Percentiles rank a stretch among this genome's conserved stretches.
Conservation (phyloP, 2,888 invertebrate species). For the Prosapia bicincta region DNA sequence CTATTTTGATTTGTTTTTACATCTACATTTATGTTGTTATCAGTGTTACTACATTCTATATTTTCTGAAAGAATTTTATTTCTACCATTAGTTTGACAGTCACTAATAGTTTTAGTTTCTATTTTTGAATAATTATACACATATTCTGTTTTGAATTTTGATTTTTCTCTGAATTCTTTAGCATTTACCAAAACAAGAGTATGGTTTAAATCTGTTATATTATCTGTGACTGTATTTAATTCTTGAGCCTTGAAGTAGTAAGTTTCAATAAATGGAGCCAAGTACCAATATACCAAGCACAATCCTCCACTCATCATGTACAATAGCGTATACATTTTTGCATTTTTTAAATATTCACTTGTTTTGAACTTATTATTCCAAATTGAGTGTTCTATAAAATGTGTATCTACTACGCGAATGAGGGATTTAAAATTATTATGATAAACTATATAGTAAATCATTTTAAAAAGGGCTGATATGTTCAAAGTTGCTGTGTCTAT, state of each 20-base stretch:
- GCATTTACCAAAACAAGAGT: too few relatives aligned
- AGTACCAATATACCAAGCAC: neutral
- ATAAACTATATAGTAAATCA: constrained; percentile 8
- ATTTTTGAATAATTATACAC: too few relatives aligned
- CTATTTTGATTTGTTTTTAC: too few relatives aligned
- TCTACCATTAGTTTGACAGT: too few relatives aligned
- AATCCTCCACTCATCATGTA: neutral
- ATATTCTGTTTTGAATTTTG: too few relatives aligned
- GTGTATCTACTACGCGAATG: neutral
- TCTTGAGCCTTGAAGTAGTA: too few relatives aligned
- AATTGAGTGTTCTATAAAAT: neutral
- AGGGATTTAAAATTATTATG: neutral
- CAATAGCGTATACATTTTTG: neutral
- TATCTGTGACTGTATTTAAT: too few relatives aligned
- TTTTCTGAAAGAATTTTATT: too few relatives aligned
- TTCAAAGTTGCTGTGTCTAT: constrained; percentile 9
- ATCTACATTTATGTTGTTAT: neutral
- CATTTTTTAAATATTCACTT: constrained; percentile 1
- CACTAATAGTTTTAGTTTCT: too few relatives aligned
- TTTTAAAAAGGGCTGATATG: constrained; percentile 14
- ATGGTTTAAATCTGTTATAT: too few relatives aligned
- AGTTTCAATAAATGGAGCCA: neutral
- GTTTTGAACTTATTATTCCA: neutral
- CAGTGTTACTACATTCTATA: neutral
- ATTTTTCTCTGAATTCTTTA: neutral